Percentiles rank a stretch among this genome's conserved stretches.
Evolutionary conservation across 2,888 invertebrate genomes (phyloP).

Genomic region (Dinocampus coccinellae): DNA sequence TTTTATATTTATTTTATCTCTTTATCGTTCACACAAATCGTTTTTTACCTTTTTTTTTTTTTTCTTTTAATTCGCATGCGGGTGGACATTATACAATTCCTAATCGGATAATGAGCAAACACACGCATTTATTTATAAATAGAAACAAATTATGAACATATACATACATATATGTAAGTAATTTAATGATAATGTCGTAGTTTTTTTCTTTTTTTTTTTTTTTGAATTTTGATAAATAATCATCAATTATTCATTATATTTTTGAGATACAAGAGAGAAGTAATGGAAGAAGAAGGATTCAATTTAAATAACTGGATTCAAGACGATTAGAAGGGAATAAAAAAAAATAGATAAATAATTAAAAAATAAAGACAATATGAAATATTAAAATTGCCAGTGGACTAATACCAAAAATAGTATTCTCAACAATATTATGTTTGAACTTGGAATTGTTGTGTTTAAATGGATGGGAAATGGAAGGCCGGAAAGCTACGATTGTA

Average conservation of each 20-base stretch:
- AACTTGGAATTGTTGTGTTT: background rate
- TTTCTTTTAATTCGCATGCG: background rate
- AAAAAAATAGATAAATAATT: background rate
- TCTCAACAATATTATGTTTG: constrained; percentile 1
- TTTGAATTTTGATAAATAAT: too few relatives aligned
- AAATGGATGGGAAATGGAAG: background rate
- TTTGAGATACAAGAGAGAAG: too few relatives aligned
- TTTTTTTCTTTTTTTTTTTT: too few relatives aligned
- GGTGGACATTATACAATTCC: background rate
- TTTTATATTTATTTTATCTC: background rate
- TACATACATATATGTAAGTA: background rate
- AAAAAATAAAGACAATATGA: background rate
- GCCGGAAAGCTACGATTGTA: constrained; percentile 6
- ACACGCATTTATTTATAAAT: background rate
- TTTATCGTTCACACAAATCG: background rate
- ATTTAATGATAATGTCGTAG: background rate
- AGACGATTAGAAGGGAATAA: background rate
- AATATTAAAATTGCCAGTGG: background rate
- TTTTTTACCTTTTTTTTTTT: background rate
- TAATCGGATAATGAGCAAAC: background rate
- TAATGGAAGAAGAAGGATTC: too few relatives aligned
- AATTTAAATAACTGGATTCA: too few relatives aligned
- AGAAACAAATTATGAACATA: background rate
- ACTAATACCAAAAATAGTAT: background rate
- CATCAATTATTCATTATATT: too few relatives aligned